phyloP scores from a whole-genome alignment of 2,888 invertebrate species.

The Pristionchus mayeri region DNA sequence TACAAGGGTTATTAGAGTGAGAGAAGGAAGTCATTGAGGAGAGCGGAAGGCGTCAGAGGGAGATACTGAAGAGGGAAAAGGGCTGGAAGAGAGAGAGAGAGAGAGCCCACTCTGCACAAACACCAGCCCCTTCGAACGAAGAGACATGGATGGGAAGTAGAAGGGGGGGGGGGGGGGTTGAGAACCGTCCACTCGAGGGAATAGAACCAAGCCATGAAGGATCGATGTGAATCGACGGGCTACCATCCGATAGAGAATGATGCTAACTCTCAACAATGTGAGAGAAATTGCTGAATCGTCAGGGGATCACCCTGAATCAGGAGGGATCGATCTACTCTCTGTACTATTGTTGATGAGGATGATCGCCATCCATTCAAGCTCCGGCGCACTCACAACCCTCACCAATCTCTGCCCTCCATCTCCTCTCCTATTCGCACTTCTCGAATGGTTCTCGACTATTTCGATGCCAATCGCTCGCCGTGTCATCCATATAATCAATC shows the following conservation, averaged over 20 bases:
- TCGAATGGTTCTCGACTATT: not conserved
- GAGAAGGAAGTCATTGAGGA: not conserved
- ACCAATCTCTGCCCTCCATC: not conserved
- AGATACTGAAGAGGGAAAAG: not conserved
- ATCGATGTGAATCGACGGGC: not conserved
- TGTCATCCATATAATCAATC: no score
- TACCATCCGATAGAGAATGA: no score
- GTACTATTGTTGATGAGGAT: not conserved
- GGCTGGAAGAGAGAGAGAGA: conserved; percentile 19
- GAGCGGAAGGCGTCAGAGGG: not conserved
- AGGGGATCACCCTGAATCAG: not conserved
- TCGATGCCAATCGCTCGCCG: not conserved
- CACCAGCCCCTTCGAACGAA: not conserved
- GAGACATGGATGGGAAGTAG: not conserved
- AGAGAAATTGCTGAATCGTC: not conserved
- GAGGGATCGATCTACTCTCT: not conserved
- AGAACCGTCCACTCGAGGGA: not conserved
- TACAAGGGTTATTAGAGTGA: not conserved
- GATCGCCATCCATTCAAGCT: not conserved
- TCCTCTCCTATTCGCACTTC: not conserved
- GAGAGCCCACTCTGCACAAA: conserved; percentile 21
- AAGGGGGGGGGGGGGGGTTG: not conserved
- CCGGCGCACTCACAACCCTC: not conserved
- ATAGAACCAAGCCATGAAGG: not conserved
- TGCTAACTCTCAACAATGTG: no score